Evolutionary conservation across 2,113 vertebrate species (phyloP).

Genomic region (Calonectris borealis): DNA sequence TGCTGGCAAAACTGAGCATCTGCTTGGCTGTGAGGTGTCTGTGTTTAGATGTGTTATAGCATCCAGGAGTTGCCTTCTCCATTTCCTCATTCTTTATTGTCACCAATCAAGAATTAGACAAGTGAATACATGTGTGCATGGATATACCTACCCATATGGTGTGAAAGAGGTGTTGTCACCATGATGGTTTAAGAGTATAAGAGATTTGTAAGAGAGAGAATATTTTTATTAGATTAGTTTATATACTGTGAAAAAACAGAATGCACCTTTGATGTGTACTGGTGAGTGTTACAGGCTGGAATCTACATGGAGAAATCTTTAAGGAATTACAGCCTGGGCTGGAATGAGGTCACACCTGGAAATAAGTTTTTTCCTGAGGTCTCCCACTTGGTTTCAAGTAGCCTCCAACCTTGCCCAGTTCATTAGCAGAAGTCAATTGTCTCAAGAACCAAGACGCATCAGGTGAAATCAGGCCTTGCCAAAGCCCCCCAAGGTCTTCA

Average conservation of each 20-base stretch:
- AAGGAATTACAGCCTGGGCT: background rate
- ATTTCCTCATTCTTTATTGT: background rate
- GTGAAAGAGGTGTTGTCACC: background rate
- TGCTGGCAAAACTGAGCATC: background rate
- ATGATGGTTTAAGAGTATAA: background rate
- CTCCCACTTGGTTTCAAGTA: background rate
- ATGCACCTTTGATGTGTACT: background rate
- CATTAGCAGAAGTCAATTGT: background rate
- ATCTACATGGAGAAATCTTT: background rate
- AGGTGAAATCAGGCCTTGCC: background rate
- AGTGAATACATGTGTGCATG: background rate
- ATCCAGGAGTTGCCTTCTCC: background rate
- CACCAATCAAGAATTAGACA: background rate
- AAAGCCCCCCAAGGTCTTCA: background rate
- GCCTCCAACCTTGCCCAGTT: background rate
- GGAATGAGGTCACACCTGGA: background rate
- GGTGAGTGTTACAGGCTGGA: background rate
- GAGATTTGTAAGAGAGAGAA: background rate
- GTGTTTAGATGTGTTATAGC: background rate
- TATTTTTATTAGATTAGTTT: background rate
- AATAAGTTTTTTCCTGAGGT: background rate
- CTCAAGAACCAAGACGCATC: background rate
- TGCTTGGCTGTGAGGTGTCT: background rate
- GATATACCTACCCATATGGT: background rate
- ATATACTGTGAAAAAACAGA: background rate